Conservation (phyloP, 2,113 vertebrate genomes). For the Macroglossus sobrinus region DNA sequence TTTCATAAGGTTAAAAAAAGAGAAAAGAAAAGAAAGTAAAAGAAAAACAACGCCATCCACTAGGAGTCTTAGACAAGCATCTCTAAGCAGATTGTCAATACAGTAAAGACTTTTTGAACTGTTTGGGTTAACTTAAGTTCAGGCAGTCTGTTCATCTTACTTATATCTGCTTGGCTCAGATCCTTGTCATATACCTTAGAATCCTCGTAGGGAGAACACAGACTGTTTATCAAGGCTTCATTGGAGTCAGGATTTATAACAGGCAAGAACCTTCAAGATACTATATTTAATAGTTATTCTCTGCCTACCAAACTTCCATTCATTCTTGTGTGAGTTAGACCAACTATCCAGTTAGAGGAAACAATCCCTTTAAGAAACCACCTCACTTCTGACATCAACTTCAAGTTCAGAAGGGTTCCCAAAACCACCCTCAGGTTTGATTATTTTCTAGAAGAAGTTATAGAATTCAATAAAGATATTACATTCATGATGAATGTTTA, state of each 20-base stretch:
- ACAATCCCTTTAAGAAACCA: not conserved
- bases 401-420: not conserved
- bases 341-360: not conserved
- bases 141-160: slow-evolving; percentile 68
- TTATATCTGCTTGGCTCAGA: slow-evolving; percentile 54
- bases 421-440: not conserved
- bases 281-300: slow-evolving; percentile 23
- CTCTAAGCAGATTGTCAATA: slow-evolving; percentile 29
- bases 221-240: slow-evolving; percentile 18
- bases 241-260: slow-evolving; percentile 10
- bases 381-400: not conserved
- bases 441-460: not conserved
- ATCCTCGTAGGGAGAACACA: not conserved
- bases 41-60: not conserved
- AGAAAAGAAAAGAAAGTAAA: not conserved
- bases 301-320: not conserved
- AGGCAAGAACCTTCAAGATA: not conserved
- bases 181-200: slow-evolving; percentile 4
- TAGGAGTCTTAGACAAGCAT: not conserved
- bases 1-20: not conserved
- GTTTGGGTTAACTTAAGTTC: slow-evolving; percentile 71
- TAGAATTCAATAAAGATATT: not conserved
- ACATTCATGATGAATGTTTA: not conserved
- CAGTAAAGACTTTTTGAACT: slow-evolving; percentile 49
- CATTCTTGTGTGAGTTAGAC: not conserved